Percentiles rank a stretch among this genome's conserved stretches.
Conservation (phyloP, 2,113 vertebrate species). For the Callipepla californica region DNA sequence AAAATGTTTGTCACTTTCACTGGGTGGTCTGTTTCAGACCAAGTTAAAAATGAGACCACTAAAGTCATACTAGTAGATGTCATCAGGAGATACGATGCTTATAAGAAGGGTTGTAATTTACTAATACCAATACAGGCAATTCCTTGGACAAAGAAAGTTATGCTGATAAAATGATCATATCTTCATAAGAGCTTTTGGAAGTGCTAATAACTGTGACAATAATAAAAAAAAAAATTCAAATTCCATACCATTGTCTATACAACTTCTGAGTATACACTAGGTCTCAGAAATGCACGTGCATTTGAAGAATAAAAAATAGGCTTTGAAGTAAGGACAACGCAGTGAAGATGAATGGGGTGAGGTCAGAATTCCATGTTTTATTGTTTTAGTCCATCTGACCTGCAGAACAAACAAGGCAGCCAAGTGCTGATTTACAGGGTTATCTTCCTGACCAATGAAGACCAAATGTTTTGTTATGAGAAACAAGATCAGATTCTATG, state of each 20-base stretch:
- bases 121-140: not conserved
- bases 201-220: not conserved
- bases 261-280: not conserved
- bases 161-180: not conserved
- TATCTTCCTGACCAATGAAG: conserved; percentile 49
- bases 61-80: not conserved
- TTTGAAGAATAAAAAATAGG: conserved; percentile 26
- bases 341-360: conserved; percentile 56
- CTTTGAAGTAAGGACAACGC: conserved; percentile 56
- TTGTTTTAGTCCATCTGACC: conserved; percentile 64
- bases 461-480: conserved; percentile 49
- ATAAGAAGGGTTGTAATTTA: not conserved
- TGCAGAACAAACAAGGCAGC: conserved; percentile 62
- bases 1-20: not conserved
- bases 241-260: not conserved
- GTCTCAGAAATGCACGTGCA: not conserved
- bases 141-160: not conserved
- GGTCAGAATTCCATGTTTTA: conserved; percentile 66
- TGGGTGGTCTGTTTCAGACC: not conserved
- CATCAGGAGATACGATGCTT: not conserved
- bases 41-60: not conserved
- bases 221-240: not conserved
- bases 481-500: conserved; percentile 38
- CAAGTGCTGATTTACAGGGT: conserved; percentile 60
- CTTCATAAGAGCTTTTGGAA: not conserved